Conservation (phyloP, 2,888 invertebrate species). For the Amphipoea oculea region DNA sequence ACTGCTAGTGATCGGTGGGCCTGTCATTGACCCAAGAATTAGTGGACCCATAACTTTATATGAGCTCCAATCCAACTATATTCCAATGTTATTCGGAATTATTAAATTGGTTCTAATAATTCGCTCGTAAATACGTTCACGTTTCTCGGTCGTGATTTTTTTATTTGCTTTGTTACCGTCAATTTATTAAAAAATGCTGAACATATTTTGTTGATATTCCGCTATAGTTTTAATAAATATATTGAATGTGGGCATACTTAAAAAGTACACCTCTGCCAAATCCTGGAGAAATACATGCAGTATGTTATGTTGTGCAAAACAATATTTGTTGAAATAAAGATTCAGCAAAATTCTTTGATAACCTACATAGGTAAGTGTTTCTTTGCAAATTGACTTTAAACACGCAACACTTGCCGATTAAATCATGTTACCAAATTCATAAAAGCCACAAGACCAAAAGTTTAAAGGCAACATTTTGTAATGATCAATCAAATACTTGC, state of each 20-base stretch:
- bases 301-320: neutral
- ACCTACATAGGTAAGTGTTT: neutral
- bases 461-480: slow-evolving; percentile 12
- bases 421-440: slow-evolving; percentile 13
- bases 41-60: slow-evolving; percentile 57
- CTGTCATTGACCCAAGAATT: slow-evolving; percentile 73
- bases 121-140: slow-evolving; percentile 25
- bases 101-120: slow-evolving; percentile 37
- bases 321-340: slow-evolving; percentile 18
- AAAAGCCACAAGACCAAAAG: slow-evolving; percentile 10
- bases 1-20: slow-evolving; percentile 63
- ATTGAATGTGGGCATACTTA: neutral
- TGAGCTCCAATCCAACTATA: slow-evolving; percentile 37
- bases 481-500: neutral
- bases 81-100: slow-evolving; percentile 29
- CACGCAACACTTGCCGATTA: slow-evolving; percentile 6
- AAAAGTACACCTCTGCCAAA: neutral
- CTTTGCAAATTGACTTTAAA: slow-evolving; percentile 18
- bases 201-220: neutral
- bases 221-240: neutral
- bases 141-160: slow-evolving; percentile 27
- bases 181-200: neutral
- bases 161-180: slow-evolving; percentile 10
- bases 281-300: neutral
- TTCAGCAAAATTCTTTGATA: slow-evolving; percentile 16